Evolutionary conservation across 2,113 vertebrate species (phyloP).

Genomic region (Engystomops pustulosus): DNA sequence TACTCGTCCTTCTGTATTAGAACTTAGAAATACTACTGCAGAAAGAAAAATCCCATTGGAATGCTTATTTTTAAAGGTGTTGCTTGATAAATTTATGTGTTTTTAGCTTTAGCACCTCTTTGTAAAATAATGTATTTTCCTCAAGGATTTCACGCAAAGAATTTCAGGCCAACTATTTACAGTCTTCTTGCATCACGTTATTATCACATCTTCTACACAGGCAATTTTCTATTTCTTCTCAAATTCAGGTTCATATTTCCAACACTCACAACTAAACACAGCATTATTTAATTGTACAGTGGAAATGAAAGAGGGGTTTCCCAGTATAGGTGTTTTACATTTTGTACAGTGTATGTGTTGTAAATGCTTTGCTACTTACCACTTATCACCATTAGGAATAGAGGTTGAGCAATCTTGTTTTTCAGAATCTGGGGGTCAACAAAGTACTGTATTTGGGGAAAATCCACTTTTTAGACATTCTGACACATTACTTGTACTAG

Average conservation of each 20-base stretch:
- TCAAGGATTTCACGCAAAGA: background rate
- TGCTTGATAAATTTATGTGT: background rate
- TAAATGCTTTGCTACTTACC: no score
- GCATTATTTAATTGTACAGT: background rate
- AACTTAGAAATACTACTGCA: background rate
- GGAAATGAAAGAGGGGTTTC: background rate
- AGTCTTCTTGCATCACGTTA: background rate
- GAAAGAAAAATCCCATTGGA: background rate
- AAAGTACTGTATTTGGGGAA: background rate
- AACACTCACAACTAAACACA: background rate
- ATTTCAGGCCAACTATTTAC: background rate
- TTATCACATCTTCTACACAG: background rate
- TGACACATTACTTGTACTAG: no score
- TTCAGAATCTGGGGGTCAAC: background rate
- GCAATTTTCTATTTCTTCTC: background rate
- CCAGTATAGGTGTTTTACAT: background rate
- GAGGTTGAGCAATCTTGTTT: background rate
- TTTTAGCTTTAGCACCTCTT: background rate
- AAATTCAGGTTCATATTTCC: background rate
- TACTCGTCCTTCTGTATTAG: background rate
- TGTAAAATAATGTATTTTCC: slow-evolving; percentile 7
- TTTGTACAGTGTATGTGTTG: background rate
- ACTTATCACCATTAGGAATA: background rate
- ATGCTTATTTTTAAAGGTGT: background rate
- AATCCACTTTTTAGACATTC: background rate